Conservation (phyloP, 2,888 invertebrate species). For the Chirona hameri region DNA sequence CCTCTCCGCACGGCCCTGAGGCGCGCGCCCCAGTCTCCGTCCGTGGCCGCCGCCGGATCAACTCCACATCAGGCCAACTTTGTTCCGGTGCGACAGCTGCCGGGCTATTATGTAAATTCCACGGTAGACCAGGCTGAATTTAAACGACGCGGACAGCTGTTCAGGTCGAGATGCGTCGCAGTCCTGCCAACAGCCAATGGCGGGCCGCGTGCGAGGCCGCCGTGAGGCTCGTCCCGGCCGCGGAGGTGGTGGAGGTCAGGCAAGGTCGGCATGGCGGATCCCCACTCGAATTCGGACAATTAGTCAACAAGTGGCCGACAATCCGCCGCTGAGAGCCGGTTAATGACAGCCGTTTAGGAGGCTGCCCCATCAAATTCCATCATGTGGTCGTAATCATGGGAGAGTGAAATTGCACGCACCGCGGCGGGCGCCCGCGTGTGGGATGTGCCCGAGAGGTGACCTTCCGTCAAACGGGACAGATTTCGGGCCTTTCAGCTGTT, state of each 20-base stretch:
- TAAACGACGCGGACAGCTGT: slow-evolving; percentile 2
- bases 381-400: too few relatives aligned
- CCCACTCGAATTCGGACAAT: neutral
- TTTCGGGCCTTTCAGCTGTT: too few relatives aligned
- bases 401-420: too few relatives aligned
- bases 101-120: slow-evolving; percentile 1
- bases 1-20: neutral
- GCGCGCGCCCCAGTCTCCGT: neutral
- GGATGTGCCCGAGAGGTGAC: too few relatives aligned
- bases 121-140: neutral
- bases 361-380: too few relatives aligned
- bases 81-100: neutral
- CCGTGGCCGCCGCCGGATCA: neutral
- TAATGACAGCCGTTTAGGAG: neutral
- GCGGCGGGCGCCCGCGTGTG: too few relatives aligned
- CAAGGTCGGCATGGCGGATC: neutral
- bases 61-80: neutral
- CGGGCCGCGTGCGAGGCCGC: neutral
- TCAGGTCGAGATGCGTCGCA: neutral
- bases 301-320: neutral
- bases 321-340: neutral
- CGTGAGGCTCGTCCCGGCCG: neutral
- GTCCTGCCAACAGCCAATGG: neutral
- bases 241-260: neutral
- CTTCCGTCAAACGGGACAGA: too few relatives aligned